Conservation (phyloP, 2,113 vertebrate species). For the Platanista minor region DNA sequence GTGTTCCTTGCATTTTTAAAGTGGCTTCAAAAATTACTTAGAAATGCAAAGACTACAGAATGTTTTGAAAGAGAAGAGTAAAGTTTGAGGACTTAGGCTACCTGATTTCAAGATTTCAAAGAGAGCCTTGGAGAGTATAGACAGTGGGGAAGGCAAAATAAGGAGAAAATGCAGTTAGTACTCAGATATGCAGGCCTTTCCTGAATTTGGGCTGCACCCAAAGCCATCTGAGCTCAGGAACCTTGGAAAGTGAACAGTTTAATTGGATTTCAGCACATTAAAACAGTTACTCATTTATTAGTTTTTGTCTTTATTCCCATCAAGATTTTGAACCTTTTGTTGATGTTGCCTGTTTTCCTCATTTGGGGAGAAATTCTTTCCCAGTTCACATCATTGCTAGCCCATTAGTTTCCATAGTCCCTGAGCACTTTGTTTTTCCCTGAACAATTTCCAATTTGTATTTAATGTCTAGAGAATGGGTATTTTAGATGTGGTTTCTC, state of each 20-base stretch:
- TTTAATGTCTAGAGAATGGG: background rate
- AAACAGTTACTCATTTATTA: background rate
- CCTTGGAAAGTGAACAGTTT: background rate
- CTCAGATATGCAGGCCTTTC: background rate
- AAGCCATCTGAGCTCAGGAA: background rate
- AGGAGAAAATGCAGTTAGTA: background rate
- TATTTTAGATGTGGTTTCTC: background rate
- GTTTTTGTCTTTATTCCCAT: background rate
- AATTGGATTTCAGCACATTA: background rate
- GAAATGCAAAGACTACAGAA: background rate
- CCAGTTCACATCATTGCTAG: background rate
- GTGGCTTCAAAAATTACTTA: background rate
- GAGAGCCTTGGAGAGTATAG: background rate
- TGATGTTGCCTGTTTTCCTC: background rate
- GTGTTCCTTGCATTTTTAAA: background rate
- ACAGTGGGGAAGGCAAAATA: background rate
- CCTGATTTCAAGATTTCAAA: background rate
- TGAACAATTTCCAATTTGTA: background rate
- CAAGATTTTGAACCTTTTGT: background rate
- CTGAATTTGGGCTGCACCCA: background rate
- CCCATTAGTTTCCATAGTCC: background rate
- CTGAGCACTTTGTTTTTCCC: background rate
- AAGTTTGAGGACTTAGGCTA: background rate
- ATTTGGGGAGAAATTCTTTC: background rate
- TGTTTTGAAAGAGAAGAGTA: background rate